Evolutionary conservation across 2,113 vertebrate genomes (phyloP).

Genomic region (Barnardius zonarius): DNA sequence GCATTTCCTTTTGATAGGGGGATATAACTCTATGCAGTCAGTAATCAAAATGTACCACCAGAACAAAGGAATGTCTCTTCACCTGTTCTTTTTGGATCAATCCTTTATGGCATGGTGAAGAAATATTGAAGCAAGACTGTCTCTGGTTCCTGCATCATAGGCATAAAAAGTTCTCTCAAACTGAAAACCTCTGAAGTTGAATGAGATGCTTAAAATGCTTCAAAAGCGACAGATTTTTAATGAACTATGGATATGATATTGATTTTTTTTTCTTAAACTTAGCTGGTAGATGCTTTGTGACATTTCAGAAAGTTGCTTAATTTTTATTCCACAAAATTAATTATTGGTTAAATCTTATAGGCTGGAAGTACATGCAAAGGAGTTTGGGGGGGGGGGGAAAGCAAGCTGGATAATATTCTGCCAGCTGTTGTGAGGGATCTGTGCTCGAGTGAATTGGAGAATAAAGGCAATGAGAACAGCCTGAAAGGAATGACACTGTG

Average conservation of each 20-base stretch:
- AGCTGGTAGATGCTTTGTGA: neutral
- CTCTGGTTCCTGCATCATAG: neutral
- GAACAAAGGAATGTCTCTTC: neutral
- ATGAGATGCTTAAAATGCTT: neutral
- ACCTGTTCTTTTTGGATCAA: neutral
- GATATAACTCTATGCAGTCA: neutral
- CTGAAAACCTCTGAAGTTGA: neutral
- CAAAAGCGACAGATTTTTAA: slow-evolving; percentile 14
- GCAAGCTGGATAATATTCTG: neutral
- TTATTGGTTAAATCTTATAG: neutral
- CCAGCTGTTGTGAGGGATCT: neutral
- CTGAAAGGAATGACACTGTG: neutral
- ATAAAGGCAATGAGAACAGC: neutral
- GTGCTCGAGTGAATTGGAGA: neutral
- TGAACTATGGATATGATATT: slow-evolving; percentile 26
- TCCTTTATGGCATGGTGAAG: neutral
- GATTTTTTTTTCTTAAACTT: neutral
- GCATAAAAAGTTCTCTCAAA: neutral
- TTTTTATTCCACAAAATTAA: neutral
- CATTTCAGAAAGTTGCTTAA: neutral
- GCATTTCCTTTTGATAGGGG: neutral
- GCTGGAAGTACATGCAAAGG: neutral
- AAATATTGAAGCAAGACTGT: neutral
- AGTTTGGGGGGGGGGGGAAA: neutral
- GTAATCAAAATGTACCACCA: neutral